A percentile compares a stretch with the other conserved stretches of the same genome.
These are phyloP conservation scores for Meandrina meandrites DNA, from an alignment of 92 coral and sea anemone species.

Conservation along the genomic window DNA sequence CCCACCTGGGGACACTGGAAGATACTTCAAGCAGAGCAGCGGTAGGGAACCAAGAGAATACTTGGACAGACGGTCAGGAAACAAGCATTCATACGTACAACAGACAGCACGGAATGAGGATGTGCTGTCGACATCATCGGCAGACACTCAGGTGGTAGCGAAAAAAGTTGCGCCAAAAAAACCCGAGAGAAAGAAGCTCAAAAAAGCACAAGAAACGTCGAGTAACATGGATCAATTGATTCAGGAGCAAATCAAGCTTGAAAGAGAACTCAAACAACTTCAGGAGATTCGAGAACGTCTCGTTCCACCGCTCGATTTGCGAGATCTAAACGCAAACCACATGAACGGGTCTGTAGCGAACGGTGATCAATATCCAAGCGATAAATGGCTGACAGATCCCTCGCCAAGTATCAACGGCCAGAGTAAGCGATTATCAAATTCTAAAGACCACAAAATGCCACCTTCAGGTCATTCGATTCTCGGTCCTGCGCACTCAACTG, in stretches of 20 bases:
- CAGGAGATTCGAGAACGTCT: slow-evolving; percentile 30
- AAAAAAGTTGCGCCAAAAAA: slow-evolving; percentile 38
- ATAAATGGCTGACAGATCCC: background rate
- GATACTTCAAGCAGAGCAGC: slow-evolving; percentile 37
- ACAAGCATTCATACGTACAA: slow-evolving; percentile 46
- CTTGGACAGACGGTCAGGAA: slow-evolving; percentile 9
- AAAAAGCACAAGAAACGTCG: slow-evolving; percentile 12
- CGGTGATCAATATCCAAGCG: background rate
- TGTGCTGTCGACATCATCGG: slow-evolving; percentile 14
- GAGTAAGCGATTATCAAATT: background rate
- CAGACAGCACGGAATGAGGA: slow-evolving; percentile 53
- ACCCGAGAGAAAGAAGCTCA: slow-evolving; percentile 33
- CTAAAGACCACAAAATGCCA: slow-evolving; percentile 1
- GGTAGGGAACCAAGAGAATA: background rate
- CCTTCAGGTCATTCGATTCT: slow-evolving; percentile 27
- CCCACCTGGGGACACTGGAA: slow-evolving; percentile 57
- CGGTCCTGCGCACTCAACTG: slow-evolving; percentile 27
- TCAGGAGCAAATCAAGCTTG: slow-evolving; percentile 78
- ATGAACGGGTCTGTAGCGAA: background rate
- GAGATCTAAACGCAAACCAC: slow-evolving; percentile 3
- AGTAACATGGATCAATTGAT: slow-evolving; percentile 33
- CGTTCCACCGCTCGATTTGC: slow-evolving; percentile 40
- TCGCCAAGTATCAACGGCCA: background rate
- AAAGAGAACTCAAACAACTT: slow-evolving; percentile 73
- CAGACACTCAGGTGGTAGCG: background rate